Evolutionary conservation across 23 tunicate species (phyloP).

Genomic region (Diplosoma virens): DNA sequence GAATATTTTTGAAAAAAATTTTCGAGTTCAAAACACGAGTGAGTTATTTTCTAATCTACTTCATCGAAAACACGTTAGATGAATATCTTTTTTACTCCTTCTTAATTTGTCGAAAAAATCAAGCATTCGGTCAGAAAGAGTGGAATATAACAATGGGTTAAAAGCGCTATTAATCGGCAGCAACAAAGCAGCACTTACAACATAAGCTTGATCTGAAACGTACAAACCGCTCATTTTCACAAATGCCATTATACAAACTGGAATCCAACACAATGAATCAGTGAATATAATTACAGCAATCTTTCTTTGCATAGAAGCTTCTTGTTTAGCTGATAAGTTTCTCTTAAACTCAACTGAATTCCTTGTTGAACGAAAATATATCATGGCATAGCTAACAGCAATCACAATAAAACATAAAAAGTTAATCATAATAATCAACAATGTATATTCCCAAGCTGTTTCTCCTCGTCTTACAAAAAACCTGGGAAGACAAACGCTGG

Average conservation of each 20-base stretch:
- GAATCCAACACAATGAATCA: neutral
- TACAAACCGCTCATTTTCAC: neutral
- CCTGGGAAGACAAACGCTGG: slow-evolving; percentile 48
- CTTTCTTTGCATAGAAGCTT: neutral
- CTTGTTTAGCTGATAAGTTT: no score
- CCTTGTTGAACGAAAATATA: slow-evolving; percentile 1
- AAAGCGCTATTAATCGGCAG: neutral
- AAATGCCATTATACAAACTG: neutral
- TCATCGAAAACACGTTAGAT: no score
- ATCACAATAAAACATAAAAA: slow-evolving; percentile 16
- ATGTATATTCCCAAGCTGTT: slow-evolving; percentile 29
- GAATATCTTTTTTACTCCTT: no score
- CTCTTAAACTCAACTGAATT: neutral
- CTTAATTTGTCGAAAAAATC: no score
- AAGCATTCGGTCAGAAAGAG: neutral
- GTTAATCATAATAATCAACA: slow-evolving; percentile 24
- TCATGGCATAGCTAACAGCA: slow-evolving; percentile 17
- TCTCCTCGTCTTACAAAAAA: slow-evolving; percentile 12
- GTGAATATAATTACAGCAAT: neutral
- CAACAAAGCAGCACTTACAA: neutral
- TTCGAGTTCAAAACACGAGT: no score
- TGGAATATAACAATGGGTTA: neutral
- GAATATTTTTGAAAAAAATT: no score
- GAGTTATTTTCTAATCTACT: no score
- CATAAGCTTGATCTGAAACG: neutral